Percentiles rank a stretch among this genome's conserved stretches.
phyloP scores from a whole-genome alignment of 1,140 invertebrate species.

The Zophobas morio region DNA sequence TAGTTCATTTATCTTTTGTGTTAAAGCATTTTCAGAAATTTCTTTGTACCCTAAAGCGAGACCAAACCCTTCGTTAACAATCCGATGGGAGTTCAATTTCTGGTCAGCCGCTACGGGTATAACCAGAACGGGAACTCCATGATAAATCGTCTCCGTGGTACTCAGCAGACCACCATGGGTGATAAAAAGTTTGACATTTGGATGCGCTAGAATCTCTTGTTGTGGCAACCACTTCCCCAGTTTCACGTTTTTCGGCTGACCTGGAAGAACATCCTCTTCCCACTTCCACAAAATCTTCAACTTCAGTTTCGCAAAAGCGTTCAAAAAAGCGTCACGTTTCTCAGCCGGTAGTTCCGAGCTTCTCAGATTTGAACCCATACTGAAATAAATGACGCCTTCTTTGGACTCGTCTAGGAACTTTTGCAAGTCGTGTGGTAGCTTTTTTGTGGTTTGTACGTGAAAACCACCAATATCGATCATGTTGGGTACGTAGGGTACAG shows the following conservation, averaged over 20 bases:
- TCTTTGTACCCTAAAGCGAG: no score
- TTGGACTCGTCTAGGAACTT: constrained; percentile 68
- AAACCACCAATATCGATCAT: constrained; percentile 72
- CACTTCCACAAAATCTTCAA: constrained; percentile 77
- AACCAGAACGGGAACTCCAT: no score
- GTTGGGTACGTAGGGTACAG: constrained; percentile 71
- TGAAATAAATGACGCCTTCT: constrained; percentile 69
- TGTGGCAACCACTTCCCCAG: constrained; percentile 80
- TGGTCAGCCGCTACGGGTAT: no score
- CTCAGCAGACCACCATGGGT: no score
- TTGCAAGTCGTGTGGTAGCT: constrained; percentile 69
- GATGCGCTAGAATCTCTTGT: constrained; percentile 72
- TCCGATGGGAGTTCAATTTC: no score
- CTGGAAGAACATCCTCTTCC: constrained; percentile 71
- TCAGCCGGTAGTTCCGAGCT: constrained; percentile 66
- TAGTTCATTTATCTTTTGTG: no score
- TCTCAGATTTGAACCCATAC: constrained; percentile 72
- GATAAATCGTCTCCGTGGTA: no score
- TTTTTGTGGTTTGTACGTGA: constrained; percentile 66
- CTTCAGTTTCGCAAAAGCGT: constrained; percentile 62
- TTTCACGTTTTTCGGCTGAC: constrained; percentile 74
- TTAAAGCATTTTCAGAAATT: no score
- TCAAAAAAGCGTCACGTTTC: constrained; percentile 51
- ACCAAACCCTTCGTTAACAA: no score
- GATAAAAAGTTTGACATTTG: no score